A percentile compares a stretch with the other conserved stretches of the same genome.
Evolutionary conservation across 2,888 invertebrate genomes (phyloP).

Genomic region (Nymphalis c-album): DNA sequence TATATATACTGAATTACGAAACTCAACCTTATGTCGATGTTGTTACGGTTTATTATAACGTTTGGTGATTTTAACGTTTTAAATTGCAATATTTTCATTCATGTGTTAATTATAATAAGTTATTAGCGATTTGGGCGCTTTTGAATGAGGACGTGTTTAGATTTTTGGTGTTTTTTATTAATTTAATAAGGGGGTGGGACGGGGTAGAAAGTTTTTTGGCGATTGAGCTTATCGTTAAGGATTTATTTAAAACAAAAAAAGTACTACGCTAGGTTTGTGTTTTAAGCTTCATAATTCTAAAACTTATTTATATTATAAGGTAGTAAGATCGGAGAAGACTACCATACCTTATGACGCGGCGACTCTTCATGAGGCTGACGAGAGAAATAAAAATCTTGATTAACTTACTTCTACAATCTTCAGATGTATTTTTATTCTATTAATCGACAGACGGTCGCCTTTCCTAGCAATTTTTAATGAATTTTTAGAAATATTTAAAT

Average conservation of each 20-base stretch:
- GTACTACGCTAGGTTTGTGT: background rate
- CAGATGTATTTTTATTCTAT: slow-evolving; percentile 7
- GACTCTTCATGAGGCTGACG: slow-evolving; percentile 7
- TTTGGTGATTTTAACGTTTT: background rate
- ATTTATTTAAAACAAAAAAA: no score
- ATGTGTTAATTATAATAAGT: no score
- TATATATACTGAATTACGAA: background rate
- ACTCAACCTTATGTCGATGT: background rate
- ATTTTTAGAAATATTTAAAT: slow-evolving; percentile 33
- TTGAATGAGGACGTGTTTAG: no score
- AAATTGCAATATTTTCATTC: no score
- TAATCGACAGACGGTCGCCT: slow-evolving; percentile 9
- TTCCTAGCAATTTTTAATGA: slow-evolving; percentile 30
- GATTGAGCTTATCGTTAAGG: no score
- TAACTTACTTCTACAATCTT: slow-evolving; percentile 11
- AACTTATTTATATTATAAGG: background rate
- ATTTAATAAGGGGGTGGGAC: no score
- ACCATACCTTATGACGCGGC: background rate
- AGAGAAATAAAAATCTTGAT: slow-evolving; percentile 15
- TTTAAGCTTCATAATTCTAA: background rate
- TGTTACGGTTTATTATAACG: background rate
- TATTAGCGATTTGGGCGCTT: no score
- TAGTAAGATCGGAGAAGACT: background rate
- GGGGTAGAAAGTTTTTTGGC: no score
- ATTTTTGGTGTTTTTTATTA: no score